Conservation (phyloP, 2,888 invertebrate genomes). For the Troilus luridus region DNA sequence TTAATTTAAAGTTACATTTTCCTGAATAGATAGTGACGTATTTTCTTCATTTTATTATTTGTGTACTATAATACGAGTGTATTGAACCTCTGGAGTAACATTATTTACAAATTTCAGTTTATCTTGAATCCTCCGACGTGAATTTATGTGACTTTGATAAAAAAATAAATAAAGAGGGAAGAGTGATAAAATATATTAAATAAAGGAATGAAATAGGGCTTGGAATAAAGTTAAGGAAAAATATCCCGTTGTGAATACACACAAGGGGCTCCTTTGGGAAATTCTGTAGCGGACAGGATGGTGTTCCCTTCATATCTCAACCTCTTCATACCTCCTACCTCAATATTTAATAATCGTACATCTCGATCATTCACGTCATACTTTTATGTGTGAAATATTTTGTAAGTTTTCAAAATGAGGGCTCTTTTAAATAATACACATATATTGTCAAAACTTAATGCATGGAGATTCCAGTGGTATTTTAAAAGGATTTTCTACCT, state of each 20-base stretch:
- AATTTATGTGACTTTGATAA: slow-evolving; percentile 23
- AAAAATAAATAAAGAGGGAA: not conserved
- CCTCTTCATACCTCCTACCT: not conserved
- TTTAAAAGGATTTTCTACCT: no score
- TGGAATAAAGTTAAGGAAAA: slow-evolving; percentile 12
- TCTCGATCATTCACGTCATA: not conserved
- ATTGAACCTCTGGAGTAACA: not conserved
- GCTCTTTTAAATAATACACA: no score
- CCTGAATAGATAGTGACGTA: no score
- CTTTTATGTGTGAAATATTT: not conserved
- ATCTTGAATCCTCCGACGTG: not conserved
- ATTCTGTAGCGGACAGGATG: not conserved
- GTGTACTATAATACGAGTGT: not conserved
- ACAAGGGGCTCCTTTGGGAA: slow-evolving; percentile 19
- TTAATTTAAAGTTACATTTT: no score
- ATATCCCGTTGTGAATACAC: slow-evolving; percentile 27
- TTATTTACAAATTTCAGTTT: not conserved
- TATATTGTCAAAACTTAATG: no score
- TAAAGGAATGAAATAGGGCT: slow-evolving; percentile 27
- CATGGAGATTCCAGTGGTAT: no score
- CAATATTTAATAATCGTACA: not conserved
- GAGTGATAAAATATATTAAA: slow-evolving; percentile 26
- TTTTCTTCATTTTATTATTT: no score
- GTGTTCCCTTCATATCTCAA: slow-evolving; percentile 2
- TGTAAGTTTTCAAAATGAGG: no score